phyloP scores from a whole-genome alignment of 2,888 invertebrate genomes.

The Nymphalis polychloros region DNA sequence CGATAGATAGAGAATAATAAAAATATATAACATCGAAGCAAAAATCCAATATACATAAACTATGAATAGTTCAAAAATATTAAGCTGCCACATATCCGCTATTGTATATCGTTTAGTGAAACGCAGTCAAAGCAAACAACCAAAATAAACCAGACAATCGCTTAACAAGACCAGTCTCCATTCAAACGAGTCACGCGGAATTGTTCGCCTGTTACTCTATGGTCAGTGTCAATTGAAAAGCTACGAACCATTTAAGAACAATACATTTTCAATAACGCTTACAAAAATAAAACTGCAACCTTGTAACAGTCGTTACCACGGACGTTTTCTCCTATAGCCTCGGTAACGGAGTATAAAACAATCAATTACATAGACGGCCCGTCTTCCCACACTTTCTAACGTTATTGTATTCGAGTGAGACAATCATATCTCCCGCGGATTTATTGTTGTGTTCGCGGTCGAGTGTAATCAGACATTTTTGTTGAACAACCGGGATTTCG shows the following conservation, averaged over 20 bases:
- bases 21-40: no score
- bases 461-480: constrained; percentile 54
- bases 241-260: constrained; percentile 36
- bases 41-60: constrained; percentile 1
- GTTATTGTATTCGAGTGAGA: constrained; percentile 67
- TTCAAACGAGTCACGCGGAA: constrained; percentile 36
- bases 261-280: constrained; percentile 42
- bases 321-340: constrained; percentile 50
- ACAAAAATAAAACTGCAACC: constrained; percentile 42
- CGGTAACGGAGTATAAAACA: constrained; percentile 55
- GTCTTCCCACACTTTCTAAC: constrained; percentile 79
- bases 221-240: constrained; percentile 34
- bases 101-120: constrained; percentile 12
- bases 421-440: constrained; percentile 61
- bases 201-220: constrained; percentile 28
- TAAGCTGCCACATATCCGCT: not conserved
- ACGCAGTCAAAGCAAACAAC: constrained; percentile 26
- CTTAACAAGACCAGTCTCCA: constrained; percentile 33
- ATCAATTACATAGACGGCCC: constrained; percentile 63
- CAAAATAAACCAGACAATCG: constrained; percentile 33
- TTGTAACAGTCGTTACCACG: constrained; percentile 45
- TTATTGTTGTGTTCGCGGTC: constrained; percentile 39
- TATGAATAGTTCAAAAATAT: not conserved
- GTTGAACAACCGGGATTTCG: constrained; percentile 45
- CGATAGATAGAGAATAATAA: no score